Conservation (phyloP, 2,113 vertebrate genomes). For the Alethe castanea region DNA sequence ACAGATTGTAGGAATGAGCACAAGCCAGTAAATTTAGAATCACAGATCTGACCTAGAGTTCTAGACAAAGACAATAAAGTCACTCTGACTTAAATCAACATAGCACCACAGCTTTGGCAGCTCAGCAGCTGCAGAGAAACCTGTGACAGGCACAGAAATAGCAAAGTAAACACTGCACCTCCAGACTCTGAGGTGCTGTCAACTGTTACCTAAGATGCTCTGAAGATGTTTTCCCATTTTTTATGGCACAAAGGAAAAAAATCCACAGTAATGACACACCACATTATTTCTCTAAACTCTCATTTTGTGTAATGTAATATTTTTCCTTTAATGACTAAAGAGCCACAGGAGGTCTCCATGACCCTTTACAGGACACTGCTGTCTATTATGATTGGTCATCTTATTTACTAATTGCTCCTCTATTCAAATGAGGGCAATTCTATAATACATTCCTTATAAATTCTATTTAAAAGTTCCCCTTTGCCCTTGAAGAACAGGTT, state of each 20-base stretch:
- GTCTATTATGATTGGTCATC: neutral
- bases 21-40: neutral
- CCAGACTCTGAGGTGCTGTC: neutral
- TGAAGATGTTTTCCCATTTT: neutral
- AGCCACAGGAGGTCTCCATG: neutral
- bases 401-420: constrained; percentile 15
- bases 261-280: neutral
- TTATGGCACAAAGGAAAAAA: neutral
- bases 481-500: neutral
- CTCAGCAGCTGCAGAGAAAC: neutral
- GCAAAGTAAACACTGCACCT: neutral
- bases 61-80: neutral
- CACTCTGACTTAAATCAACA: neutral
- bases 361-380: neutral
- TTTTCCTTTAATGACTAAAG: neutral
- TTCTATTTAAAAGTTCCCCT: neutral
- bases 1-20: neutral
- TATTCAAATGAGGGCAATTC: neutral
- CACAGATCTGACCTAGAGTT: neutral
- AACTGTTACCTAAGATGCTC: neutral
- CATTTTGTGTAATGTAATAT: neutral
- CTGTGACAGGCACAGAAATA: neutral
- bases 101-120: neutral
- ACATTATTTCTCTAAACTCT: neutral
- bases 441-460: neutral